These are phyloP conservation scores for Silurus aristotelis DNA, from an alignment of 2,797 vertebrate genomes.

Conservation along the genomic window DNA sequence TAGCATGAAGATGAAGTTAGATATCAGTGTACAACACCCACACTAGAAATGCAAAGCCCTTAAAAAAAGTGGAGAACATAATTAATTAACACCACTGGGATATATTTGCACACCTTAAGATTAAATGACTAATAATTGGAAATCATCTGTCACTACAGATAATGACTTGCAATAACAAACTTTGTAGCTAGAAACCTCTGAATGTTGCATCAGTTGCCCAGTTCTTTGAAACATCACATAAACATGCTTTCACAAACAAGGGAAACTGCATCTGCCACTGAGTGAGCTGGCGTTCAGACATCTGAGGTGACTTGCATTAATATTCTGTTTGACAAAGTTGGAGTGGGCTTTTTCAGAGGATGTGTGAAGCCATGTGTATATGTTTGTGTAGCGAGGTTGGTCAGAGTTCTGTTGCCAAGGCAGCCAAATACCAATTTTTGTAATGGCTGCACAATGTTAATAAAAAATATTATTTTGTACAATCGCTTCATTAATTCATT, in stretches of 20 bases:
- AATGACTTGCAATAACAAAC: not conserved
- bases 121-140: conserved; percentile 7
- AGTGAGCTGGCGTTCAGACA: not conserved
- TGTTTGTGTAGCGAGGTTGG: not conserved
- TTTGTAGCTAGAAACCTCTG: not conserved
- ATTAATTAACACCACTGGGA: not conserved
- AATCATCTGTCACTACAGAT: conserved; percentile 3
- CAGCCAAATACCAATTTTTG: conserved; percentile 53
- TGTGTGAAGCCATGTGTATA: not conserved
- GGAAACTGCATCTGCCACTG: not conserved
- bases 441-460: not conserved
- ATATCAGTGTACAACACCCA: not conserved
- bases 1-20: not conserved
- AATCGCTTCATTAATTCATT: not conserved
- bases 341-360: not conserved
- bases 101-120: not conserved
- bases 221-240: not conserved
- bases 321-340: conserved; percentile 17
- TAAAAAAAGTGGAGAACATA: not conserved
- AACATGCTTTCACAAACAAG: conserved; percentile 11
- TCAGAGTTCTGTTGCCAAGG: conserved; percentile 59
- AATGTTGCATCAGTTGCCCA: not conserved
- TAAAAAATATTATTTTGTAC: not conserved
- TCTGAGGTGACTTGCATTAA: not conserved
- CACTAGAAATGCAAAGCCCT: not conserved